Percentiles rank a stretch among this genome's conserved stretches.
Evolutionary conservation across 2,888 invertebrate genomes (phyloP).

Genomic region (Antheraea assamensis): DNA sequence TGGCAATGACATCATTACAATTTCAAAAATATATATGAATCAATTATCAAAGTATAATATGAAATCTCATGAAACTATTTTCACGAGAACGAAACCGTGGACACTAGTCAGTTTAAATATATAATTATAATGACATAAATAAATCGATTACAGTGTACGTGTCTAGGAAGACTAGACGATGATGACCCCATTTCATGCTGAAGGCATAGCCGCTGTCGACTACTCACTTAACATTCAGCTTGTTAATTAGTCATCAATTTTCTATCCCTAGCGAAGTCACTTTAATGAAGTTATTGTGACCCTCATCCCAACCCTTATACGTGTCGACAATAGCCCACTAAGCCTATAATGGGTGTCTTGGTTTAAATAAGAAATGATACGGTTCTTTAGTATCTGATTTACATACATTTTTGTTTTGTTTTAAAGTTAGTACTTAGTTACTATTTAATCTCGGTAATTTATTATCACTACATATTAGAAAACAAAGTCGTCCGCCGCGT

Average conservation of each 20-base stretch:
- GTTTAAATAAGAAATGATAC: slow-evolving; percentile 27
- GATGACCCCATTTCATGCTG: slow-evolving; percentile 39
- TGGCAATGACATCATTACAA: no score
- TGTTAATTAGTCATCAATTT: slow-evolving; percentile 57
- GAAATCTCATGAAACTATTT: no score
- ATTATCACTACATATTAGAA: no score
- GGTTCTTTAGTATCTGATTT: slow-evolving; percentile 4
- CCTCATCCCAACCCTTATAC: slow-evolving; percentile 34
- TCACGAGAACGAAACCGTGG: no score
- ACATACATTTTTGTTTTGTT: background rate
- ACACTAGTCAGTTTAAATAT: background rate
- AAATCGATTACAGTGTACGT: background rate
- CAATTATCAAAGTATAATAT: no score
- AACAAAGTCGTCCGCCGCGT: no score
- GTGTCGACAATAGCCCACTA: slow-evolving; percentile 30
- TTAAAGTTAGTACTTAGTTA: background rate
- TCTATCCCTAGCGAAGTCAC: slow-evolving; percentile 49
- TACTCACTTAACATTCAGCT: slow-evolving; percentile 47
- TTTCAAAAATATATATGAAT: no score
- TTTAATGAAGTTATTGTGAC: slow-evolving; percentile 55
- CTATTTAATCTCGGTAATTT: no score
- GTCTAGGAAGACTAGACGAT: slow-evolving; percentile 33
- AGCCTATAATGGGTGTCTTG: slow-evolving; percentile 23
- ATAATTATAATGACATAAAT: background rate
- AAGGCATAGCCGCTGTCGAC: slow-evolving; percentile 32